Base-by-base conservation (phyloP, 1,140 invertebrate genomes). In the Caenorhabditis briggsae region DNA sequence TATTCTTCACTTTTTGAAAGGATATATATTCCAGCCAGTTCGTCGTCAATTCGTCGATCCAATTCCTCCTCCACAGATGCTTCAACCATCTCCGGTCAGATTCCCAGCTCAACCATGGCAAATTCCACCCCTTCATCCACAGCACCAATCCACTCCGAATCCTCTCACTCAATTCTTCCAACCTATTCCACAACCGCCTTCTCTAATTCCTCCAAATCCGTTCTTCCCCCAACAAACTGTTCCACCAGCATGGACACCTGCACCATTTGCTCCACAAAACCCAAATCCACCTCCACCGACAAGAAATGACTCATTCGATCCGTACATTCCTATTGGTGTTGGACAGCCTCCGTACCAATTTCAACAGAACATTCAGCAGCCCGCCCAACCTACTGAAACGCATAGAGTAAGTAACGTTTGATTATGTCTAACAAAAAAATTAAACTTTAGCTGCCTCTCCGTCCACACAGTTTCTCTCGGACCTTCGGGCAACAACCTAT, bases 31-130 rank as follows among this genome's bases (percentile, higher is more conserved):
- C n/a, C 70, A 78, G 70, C 70, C 70, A 7, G 46, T 50, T n/a
- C 70, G 70, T 50, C 70, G 70, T 5, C 70, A 78, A 53, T 46
- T 53, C 0, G n/a, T 78, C n/a, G 70, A 78, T 11, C 50, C 56
- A 20, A 14, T 23, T 12, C 70, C 43, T 12, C 70, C 18, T 11
- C 20, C 70, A 50, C 46, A 41, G 12, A 46, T 78, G 20, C 43
- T 50, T 50, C 70, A 78, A 53, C 70, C 70, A 7, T 48, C 70
- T 12, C 20, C 70, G 1, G 53, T 85, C 23, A 64, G 84, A 12
- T 85, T 85, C 53, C 84, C 84, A 53, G 84, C 84, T 23, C 84
- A 85, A 53, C 65, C 84, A 2, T 85, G 84, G 84, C 84, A 85
- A 16, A 78, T 85, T n/a, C 84, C 84, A n/a, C 84, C 84, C 0